Percentiles rank a stretch among this genome's conserved stretches.
Conservation (phyloP, 2,797 vertebrate species). For the Gymnopithys bicolor region DNA sequence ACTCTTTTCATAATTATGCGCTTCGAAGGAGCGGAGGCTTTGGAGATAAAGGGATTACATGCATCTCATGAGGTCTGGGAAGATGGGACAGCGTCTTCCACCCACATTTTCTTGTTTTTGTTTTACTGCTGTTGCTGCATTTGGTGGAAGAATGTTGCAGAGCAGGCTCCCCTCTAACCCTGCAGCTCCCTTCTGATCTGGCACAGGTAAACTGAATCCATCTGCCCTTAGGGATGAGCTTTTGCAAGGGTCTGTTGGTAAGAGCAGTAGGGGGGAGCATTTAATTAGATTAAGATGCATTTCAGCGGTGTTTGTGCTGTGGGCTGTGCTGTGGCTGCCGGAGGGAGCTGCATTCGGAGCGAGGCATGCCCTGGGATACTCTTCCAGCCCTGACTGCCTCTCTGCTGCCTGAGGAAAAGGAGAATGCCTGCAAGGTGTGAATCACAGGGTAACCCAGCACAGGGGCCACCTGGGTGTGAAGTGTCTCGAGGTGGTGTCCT, state of each 20-base stretch:
- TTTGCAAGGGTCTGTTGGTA: not conserved
- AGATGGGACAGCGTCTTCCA: not conserved
- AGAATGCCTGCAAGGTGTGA: not conserved
- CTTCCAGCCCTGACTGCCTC: not conserved
- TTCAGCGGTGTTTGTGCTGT: not conserved
- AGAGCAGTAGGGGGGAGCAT: not conserved
- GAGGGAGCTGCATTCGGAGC: not conserved
- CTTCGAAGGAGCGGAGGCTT: not conserved
- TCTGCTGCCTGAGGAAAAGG: not conserved
- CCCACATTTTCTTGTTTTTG: not conserved
- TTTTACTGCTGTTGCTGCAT: not conserved
- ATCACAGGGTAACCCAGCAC: not conserved
- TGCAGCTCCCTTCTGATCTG: not conserved
- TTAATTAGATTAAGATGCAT: constrained; percentile 2
- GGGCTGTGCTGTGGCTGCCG: not conserved
- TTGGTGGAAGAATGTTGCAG: not conserved
- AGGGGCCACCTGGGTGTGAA: not conserved
- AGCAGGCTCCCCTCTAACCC: not conserved
- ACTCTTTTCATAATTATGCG: constrained; percentile 10
- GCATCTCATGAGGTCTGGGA: not conserved
- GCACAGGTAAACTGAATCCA: not conserved
- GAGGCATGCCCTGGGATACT: not conserved
- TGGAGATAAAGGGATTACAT: constrained; percentile 46
- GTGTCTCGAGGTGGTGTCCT: accelerated
- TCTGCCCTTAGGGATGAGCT: not conserved